A percentile compares a stretch with the other conserved stretches of the same genome.
Conservation (phyloP, 2,888 invertebrate genomes). For the Agrypnus murinus region DNA sequence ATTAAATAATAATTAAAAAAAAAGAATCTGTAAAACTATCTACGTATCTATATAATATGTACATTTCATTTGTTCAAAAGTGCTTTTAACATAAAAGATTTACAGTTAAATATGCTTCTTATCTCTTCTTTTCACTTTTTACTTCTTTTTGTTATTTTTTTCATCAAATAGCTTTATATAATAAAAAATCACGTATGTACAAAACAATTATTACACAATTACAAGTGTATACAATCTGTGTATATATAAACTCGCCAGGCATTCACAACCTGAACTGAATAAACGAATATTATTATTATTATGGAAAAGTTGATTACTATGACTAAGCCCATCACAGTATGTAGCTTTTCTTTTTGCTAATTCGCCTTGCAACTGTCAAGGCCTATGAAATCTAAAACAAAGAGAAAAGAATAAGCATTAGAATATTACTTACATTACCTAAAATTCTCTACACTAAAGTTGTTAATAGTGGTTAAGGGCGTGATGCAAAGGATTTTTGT, state of each 20-base stretch:
- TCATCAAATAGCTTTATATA: constrained; percentile 57
- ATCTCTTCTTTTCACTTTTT: too few species aligned
- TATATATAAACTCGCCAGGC: constrained; percentile 56
- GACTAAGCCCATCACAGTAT: constrained; percentile 72
- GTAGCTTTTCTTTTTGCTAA: constrained; percentile 71
- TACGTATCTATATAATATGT: constrained; percentile 60
- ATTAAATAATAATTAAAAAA: constrained; percentile 44
- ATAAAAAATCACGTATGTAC: constrained; percentile 71
- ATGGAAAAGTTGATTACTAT: constrained; percentile 69
- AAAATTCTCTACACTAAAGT: constrained; percentile 4
- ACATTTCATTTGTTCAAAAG: constrained; percentile 61
- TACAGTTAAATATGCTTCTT: constrained; percentile 51
- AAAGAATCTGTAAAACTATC: constrained; percentile 42
- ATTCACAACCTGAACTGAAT: constrained; percentile 56
- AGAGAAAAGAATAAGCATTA: constrained; percentile 47
- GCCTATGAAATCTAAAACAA: constrained; percentile 81
- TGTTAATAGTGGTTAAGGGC: constrained; percentile 6
- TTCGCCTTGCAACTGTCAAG: constrained; percentile 82
- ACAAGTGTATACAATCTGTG: constrained; percentile 55
- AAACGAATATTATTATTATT: too few species aligned
- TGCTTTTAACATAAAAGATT: constrained; percentile 55
- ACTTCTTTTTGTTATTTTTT: too few species aligned
- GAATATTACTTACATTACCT: constrained; percentile 21
- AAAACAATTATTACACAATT: constrained; percentile 67
- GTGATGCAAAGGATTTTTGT: too few species aligned